Percentiles rank a stretch among this genome's conserved stretches.
phyloP scores from a whole-genome alignment of 30 jellyfish, hydroid and myxozoan species.

The Calvadosia cruxmelitensis region DNA sequence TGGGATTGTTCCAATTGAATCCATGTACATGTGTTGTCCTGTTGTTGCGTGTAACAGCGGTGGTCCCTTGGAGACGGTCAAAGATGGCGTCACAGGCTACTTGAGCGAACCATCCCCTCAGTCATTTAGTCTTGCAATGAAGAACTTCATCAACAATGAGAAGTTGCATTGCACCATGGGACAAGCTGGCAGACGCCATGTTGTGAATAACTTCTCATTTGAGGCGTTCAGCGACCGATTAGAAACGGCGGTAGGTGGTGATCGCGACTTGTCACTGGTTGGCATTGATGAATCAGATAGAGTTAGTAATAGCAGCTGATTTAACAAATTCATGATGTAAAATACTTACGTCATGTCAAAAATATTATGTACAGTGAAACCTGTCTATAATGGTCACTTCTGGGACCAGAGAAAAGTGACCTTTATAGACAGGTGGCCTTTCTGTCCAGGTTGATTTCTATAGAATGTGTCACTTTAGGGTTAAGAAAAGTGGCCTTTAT shows the following conservation, averaged over 20 bases:
- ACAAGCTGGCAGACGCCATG: conserved; percentile 57
- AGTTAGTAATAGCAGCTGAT: too few species aligned
- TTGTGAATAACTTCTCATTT: conserved; percentile 63
- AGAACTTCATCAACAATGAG: conserved; percentile 24
- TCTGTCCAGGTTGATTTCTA: too few species aligned
- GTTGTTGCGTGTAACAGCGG: conserved; percentile 93
- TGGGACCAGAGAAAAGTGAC: too few species aligned
- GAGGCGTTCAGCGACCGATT: conserved; percentile 48
- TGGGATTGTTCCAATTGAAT: conserved; percentile 94
- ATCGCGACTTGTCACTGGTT: too few species aligned
- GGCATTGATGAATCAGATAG: too few species aligned
- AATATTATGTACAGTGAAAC: too few species aligned
- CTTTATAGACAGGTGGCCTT: too few species aligned
- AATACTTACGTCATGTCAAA: too few species aligned
- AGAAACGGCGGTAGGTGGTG: conserved; percentile 48
- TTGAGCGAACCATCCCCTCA: conserved; percentile 64
- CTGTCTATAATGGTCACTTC: too few species aligned
- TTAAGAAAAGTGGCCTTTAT: too few species aligned
- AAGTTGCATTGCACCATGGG: conserved; percentile 21
- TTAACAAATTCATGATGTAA: too few species aligned
- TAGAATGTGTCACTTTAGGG: too few species aligned
- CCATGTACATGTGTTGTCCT: conserved; percentile 86
- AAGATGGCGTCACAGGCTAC: conserved; percentile 63
- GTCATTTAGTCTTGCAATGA: conserved; percentile 68
- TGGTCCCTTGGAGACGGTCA: conserved; percentile 90